Evolutionary conservation across 2,888 invertebrate species (phyloP).

Genomic region (Choristoneura rosaceana): DNA sequence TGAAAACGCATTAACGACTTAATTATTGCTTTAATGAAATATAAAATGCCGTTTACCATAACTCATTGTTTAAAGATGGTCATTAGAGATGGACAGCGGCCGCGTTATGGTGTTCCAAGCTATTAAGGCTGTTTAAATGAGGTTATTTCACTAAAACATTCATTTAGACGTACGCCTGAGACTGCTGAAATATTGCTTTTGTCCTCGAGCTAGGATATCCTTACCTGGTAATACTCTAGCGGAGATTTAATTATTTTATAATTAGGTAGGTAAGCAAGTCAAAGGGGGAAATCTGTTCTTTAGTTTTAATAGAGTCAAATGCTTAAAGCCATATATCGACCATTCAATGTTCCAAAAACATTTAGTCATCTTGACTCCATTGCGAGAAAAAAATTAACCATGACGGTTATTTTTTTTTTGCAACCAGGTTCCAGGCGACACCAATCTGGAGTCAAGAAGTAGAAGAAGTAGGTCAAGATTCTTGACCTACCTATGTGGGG

Average conservation of each 20-base stretch:
- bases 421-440: neutral
- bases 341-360: neutral
- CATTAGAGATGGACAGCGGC: conserved; percentile 54
- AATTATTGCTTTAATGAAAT: conserved; percentile 62
- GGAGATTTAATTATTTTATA: conserved; percentile 35
- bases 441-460: too few relatives aligned
- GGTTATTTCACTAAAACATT: conserved; percentile 56
- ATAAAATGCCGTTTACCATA: conserved; percentile 59
- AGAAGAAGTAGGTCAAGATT: too few relatives aligned
- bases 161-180: conserved; percentile 43
- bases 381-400: too few relatives aligned
- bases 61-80: conserved; percentile 59
- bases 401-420: too few relatives aligned
- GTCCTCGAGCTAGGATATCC: conserved; percentile 38
- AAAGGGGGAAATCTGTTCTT: conserved; percentile 14
- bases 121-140: conserved; percentile 56
- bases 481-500: neutral
- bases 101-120: conserved; percentile 53
- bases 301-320: conserved; percentile 1
- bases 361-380: too few relatives aligned
- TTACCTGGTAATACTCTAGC: conserved; percentile 32
- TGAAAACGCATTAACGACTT: conserved; percentile 55
- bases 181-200: conserved; percentile 53
- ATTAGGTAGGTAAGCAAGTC: conserved; percentile 12
- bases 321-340: neutral